A percentile compares a stretch with the other conserved stretches of the same genome.
phyloP scores from a whole-genome alignment of 2,113 vertebrate species.

The Orcinus orca region DNA sequence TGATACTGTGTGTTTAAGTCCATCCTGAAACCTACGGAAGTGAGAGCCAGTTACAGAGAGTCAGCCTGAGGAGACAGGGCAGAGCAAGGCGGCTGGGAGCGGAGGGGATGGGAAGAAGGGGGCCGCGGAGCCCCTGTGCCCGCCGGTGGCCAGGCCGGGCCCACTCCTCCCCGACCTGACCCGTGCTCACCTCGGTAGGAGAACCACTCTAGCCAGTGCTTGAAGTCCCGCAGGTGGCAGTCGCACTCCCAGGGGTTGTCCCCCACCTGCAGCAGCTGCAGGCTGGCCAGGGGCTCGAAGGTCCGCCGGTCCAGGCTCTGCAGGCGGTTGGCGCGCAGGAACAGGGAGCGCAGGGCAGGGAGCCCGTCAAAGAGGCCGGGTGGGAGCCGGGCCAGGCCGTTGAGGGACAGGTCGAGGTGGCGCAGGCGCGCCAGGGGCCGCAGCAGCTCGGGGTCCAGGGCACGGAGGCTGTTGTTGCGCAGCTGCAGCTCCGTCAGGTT shows the following conservation, averaged over 20 bases:
- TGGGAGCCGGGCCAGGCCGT: constrained; percentile 92
- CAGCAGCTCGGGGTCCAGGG: constrained; percentile 92
- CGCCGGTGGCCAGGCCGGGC: no score
- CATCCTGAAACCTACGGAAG: neutral
- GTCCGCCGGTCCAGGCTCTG: constrained; percentile 94
- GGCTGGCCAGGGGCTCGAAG: constrained; percentile 93
- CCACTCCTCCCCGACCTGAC: neutral
- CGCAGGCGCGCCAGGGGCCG: constrained; percentile 88
- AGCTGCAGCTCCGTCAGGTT: constrained; percentile 94
- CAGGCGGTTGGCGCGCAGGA: constrained; percentile 93
- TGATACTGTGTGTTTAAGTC: neutral
- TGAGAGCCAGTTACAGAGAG: neutral
- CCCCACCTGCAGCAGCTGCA: constrained; percentile 94
- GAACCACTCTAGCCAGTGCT: constrained; percentile 99
- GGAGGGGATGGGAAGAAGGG: neutral
- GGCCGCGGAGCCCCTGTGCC: neutral
- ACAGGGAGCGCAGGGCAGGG: constrained; percentile 92
- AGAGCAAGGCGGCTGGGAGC: neutral
- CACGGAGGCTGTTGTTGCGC: constrained; percentile 96
- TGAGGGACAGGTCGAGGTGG: constrained; percentile 94
- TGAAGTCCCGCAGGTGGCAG: constrained; percentile 97
- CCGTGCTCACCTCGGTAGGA: constrained; percentile 93
- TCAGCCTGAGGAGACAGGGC: neutral
- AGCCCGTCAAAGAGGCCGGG: constrained; percentile 92
- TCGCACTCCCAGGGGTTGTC: constrained; percentile 99